These are phyloP conservation scores for Callopanchax toddi DNA, from an alignment of 2,113 vertebrate species.

Conservation along the genomic window DNA sequence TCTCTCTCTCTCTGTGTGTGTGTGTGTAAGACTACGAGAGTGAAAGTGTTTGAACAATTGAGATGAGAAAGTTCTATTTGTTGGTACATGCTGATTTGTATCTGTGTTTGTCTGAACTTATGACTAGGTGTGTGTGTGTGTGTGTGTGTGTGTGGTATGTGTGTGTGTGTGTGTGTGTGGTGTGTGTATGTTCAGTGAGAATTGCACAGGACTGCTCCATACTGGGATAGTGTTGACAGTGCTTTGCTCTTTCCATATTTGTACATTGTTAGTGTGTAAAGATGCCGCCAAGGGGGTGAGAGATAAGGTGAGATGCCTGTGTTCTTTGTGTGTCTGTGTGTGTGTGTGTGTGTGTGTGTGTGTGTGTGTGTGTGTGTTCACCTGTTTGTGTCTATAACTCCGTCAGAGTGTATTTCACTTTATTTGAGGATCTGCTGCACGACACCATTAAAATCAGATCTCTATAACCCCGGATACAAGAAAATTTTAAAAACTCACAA, in stretches of 20 bases:
- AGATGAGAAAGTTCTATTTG: slow-evolving; percentile 7
- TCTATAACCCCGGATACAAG: no score
- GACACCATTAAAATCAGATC: neutral
- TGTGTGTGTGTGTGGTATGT: no score
- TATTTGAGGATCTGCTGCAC: neutral
- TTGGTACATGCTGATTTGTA: neutral
- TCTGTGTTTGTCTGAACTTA: no score
- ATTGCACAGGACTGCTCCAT: slow-evolving; percentile 5
- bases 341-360: slow-evolving; percentile 16
- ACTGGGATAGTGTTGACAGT: slow-evolving; percentile 49
- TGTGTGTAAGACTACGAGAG: slow-evolving; percentile 24
- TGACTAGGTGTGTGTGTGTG: no score
- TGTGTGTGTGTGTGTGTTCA: slow-evolving; percentile 1
- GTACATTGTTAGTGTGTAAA: slow-evolving; percentile 58
- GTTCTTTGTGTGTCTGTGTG: slow-evolving; percentile 11
- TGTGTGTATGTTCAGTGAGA: slow-evolving; percentile 8
- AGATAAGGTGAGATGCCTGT: slow-evolving; percentile 43
- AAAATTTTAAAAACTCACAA: no score
- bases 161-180: neutral
- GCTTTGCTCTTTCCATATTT: slow-evolving; percentile 59
- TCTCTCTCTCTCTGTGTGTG: slow-evolving; percentile 2
- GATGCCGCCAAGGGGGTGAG: slow-evolving; percentile 49
- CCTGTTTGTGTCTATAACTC: neutral
- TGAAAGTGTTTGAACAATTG: slow-evolving; percentile 24
- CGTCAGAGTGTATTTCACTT: neutral